Percentiles rank a stretch among this genome's conserved stretches.
Evolutionary conservation across 2,888 invertebrate species (phyloP).

Genomic region (Zygaena filipendulae): DNA sequence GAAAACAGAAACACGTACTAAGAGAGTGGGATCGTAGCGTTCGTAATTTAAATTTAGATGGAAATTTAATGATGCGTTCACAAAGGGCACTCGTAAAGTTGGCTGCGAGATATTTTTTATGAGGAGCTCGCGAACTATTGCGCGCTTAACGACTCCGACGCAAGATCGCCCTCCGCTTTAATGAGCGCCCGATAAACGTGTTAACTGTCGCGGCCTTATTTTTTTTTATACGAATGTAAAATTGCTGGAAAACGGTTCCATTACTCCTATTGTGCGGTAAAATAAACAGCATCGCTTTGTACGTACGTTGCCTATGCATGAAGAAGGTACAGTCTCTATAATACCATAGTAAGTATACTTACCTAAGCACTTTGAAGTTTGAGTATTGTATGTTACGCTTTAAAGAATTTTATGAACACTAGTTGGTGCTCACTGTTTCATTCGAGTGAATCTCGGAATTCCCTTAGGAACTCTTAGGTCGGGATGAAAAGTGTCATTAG

Average conservation of each 20-base stretch:
- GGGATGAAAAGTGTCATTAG: no score
- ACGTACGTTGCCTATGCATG: constrained; percentile 26
- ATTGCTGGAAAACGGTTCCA: constrained; percentile 64
- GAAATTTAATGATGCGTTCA: constrained; percentile 69
- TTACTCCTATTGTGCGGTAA: constrained; percentile 47
- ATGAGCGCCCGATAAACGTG: constrained; percentile 69
- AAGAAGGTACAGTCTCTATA: constrained; percentile 3
- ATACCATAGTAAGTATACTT: no score
- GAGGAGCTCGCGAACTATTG: constrained; percentile 70
- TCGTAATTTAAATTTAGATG: constrained; percentile 69
- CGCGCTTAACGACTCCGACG: constrained; percentile 69
- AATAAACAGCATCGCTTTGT: constrained; percentile 30
- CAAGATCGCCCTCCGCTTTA: constrained; percentile 67
- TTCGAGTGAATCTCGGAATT: no score
- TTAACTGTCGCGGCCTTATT: constrained; percentile 67
- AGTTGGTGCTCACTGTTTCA: no score
- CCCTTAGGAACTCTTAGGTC: no score
- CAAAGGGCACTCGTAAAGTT: constrained; percentile 68
- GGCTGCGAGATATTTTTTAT: constrained; percentile 68
- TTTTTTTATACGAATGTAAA: constrained; percentile 64
- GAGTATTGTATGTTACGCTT: no score
- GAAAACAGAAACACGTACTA: constrained; percentile 67
- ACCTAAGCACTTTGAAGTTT: no score
- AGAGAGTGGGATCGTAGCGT: constrained; percentile 53
- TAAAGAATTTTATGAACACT: no score